Evolutionary conservation across 2,888 invertebrate genomes (phyloP), one percentile per base, ranked within the genome.

Genomic region (Smittia aterrima): DNA sequence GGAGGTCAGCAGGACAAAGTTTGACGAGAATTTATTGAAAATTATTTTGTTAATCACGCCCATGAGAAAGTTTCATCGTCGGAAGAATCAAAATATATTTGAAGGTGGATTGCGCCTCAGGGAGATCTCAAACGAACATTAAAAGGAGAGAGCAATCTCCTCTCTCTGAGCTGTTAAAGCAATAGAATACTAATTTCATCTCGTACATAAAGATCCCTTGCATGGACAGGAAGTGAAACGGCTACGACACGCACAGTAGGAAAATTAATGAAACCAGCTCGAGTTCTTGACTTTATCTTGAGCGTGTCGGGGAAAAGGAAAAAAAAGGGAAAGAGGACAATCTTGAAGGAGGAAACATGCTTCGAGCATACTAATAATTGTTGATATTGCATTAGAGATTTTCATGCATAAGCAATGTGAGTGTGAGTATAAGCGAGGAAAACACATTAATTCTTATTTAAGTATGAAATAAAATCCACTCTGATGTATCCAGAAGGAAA

Each of bases 21-120:
- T 70, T 38, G 18, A 47, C 1, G 7, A 47, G 9, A 70, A 71
- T 71, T 71, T 71, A 71, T 71, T 38, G 71, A 71, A 71, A 71
- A 71, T 71, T n/a, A n/a, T n/a, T 71, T 58, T 20, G 32, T 71
- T 71, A 70, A 70, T 47, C 70, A 70, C 47, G 27, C 70, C 70
- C 54, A 41, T 47, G 70, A 70, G 70, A 27, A 25, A 53, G 18
- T 70, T 47, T 54, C 53, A 4, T 47, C 47, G 47, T n/a, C 6
- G 2, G 9, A 47, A 13, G 11, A 18, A n/a, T 22, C 20, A n/a
- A 2, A 47, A 47, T 47, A 11, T n/a, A 47, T 47, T 47, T 18
- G n/a, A 58, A 58, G 20, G 58, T 58, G 9, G 58, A 58, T 58
- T 7, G 18, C n/a, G 58, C 22, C n/a, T 22, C 9, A 22, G 58